phyloP scores from a whole-genome alignment of 2,797 vertebrate species.

The Mastacembelus armatus region DNA sequence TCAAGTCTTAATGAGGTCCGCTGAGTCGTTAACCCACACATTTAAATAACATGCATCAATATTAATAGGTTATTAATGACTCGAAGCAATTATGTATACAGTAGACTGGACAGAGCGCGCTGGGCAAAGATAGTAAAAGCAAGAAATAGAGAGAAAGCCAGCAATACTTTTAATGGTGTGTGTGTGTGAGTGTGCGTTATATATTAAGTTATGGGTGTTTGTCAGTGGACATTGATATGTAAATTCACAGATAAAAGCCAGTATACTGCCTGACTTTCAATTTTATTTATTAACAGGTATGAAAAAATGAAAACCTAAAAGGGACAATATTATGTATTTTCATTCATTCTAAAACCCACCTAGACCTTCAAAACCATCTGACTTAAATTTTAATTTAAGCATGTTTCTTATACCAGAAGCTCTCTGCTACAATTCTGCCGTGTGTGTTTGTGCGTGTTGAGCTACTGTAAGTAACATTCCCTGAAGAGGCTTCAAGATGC shows the following conservation, averaged over 20 bases:
- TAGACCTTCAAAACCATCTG: not conserved
- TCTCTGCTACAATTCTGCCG: no score
- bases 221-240: not conserved
- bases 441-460: not conserved
- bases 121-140: constrained; percentile 5
- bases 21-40: constrained; percentile 67
- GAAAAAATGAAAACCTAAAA: not conserved
- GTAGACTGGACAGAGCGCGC: constrained; percentile 37
- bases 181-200: not conserved
- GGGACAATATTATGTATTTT: not conserved
- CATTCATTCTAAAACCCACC: not conserved
- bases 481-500: not conserved
- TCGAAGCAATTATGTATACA: constrained; percentile 67
- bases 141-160: constrained; percentile 8
- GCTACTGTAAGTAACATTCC: not conserved
- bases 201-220: not conserved
- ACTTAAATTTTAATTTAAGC: no score
- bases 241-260: constrained; percentile 1
- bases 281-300: no score
- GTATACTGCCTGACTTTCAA: no score
- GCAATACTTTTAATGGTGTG: constrained; percentile 1
- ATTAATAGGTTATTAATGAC: constrained; percentile 78
- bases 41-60: constrained; percentile 79
- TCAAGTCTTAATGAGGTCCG: constrained; percentile 77
- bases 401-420: no score